Evolutionary conservation across 2,888 invertebrate genomes (phyloP), one percentile per base, ranked within the genome.

Genomic region (Actias luna): DNA sequence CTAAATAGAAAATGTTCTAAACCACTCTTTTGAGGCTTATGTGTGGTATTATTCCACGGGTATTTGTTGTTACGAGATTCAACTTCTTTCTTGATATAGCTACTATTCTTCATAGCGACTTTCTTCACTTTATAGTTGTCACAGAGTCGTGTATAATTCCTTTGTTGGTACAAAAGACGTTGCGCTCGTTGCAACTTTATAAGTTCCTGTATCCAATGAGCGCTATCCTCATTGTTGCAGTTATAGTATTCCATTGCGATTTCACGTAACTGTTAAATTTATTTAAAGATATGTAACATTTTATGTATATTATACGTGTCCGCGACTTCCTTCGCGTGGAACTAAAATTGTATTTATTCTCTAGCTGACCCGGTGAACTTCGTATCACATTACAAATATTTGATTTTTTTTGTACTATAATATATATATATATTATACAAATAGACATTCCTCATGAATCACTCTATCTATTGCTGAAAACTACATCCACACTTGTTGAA

Each of bases 241-340:
- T 95, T 95, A 76, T 95, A 93, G 82, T 96, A 97, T 71, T 95
- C 95, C 78, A 96, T 89, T 27, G 95, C 95, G 31, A 96, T 88
- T 91, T 96, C 96, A 69, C 94, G 94, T 58, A 97, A 79, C 97
- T 96, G 82, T 64, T 78, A 80, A 25, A 50, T 18, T 18, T 5
- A 7, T 42, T 42, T n/a, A n/a, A n/a, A n/a, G n/a, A n/a, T n/a
- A n/a, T n/a, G n/a, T n/a, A n/a, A n/a, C n/a, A n/a, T n/a, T n/a
- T n/a, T n/a, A n/a, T n/a, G n/a, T n/a, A n/a, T n/a, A n/a, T n/a
- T n/a, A n/a, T n/a, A n/a, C n/a, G n/a, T n/a, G n/a, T n/a, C n/a
- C n/a, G n/a, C n/a, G n/a, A n/a, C n/a, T n/a, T n/a, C n/a, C n/a
- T n/a, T n/a, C n/a, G n/a, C n/a, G n/a, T n/a, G n/a, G n/a, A n/a